Base-by-base conservation (phyloP, 2,888 invertebrate species). In the Griposia aprilina region DNA sequence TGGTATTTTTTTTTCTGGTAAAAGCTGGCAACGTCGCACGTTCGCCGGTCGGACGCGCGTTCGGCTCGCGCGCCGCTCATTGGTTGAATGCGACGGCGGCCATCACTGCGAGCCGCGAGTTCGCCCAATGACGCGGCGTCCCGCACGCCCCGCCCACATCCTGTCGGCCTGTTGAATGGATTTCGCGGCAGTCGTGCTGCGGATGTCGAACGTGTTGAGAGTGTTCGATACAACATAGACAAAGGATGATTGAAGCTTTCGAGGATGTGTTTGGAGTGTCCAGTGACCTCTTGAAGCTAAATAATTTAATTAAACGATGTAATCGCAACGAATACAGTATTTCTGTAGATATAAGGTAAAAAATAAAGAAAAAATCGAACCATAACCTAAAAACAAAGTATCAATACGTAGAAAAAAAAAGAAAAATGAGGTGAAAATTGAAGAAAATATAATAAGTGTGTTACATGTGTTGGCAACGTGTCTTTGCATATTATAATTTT, bases 131-230 rank as follows among this genome's bases (percentile, higher is more conserved):
- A 94, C 92, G 90, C 92, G 93, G 94, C 95, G 94, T 94, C 94
- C 96, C 96, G 94, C 96, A 90, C 96, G 96, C 96, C 96, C 96
- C 96, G 96, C 96, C 97, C 97, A 96, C 94, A 93, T 94, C 96
- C 93, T 94, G 90, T 91, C 90, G 83, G 95, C 94, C 93, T 95
- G 94, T 95, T 96, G 96, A 96, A 96, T 96, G 96, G 89, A 92
- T 91, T 93, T 91, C 92, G 91, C 94, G 94, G 95, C 95, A 96
- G 97, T 96, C 94, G 93, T 91, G 90, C 88, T 89, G 90, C 89
- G 90, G 91, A 92, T 91, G 89, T 90, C 88, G 88, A 89, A 88
- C 84, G 88, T 83, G 87, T 84, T 77, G 88, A 85, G 92, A 91
- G 94, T 91, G 90, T 90, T 81, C 87, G 80, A 80, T 74, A 78